Base-by-base conservation (phyloP, 1,140 invertebrate species). In the Drosophila athabasca region DNA sequence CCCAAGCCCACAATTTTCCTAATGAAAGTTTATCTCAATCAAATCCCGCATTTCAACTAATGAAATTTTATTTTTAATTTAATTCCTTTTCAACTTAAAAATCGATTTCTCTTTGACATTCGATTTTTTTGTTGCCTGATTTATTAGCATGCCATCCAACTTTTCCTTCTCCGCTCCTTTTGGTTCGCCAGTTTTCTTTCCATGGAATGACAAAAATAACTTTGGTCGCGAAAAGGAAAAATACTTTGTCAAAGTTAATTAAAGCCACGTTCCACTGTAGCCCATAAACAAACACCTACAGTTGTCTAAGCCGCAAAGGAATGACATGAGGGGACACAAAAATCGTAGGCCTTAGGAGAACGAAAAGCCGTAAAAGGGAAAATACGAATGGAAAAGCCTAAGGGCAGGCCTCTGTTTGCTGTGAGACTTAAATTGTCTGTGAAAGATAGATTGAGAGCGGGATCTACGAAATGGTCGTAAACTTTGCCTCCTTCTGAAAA, bases 171-270 rank as follows among this genome's bases (percentile, higher is more conserved):
- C 4, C 2, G n/a, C n/a, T 24, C 49, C 67, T 4, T 64, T 69
- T 49, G 29, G 19, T 13, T 48, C 50, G 68, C 35, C 44, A 68
- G 66, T 52, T 66, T 65, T 3, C 39, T 26, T 61, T 24, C 6
- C 9, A 15, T 26, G 6, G 29, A 15, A 35, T 5, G 8, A 35
- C 45, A 19, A 58, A 69, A 69, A 69, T 69, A 69, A 64, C 65
- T 39, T 39, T 55, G 65, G 43, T 19, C 17, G 26, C 6, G 26
- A 7, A 55, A 17, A 5, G 11, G 5, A 52, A 57, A 57, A 58
- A 70, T 50, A 68, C 57, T 79, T 67, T 46, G 44, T 41, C 22
- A 61, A 64, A 85, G 61, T 78, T 87, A 87, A 84, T 87, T 87
- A 85, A 70, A 62, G 48, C 54, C 60, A 50, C 62, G 62, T 65